Base-by-base conservation (phyloP, 2,888 invertebrate genomes). In the Melanotus villosus region DNA sequence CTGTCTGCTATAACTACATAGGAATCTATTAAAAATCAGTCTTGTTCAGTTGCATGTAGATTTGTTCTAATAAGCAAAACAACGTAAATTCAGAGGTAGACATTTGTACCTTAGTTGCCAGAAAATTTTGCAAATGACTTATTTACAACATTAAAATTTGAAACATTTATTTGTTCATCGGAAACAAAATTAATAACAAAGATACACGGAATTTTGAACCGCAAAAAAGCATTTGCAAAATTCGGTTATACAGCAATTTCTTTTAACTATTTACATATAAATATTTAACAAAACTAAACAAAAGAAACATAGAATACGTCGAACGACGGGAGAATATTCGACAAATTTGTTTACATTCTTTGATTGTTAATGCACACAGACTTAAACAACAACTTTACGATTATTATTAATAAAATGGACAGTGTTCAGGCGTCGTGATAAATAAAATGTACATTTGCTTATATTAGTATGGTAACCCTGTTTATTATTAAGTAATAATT, bases 21-120 rank as follows among this genome's bases (percentile, higher is more conserved):
- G 80, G 80, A 80, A 80, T 81, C 83, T 84, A 84, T 83, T 82
- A 79, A 84, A 85, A 85, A 85, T 85, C 85, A 85, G 85, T 85
- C 85, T 85, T 85, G 81, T 84, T 77, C 66, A 79, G 80, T 83
- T 73, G 63, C 68, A 67, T 57, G 65, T 73, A 68, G 66, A 70
- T 64, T 60, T 59, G 21, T 64, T 68, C 63, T 70, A 71, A 64
- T 70, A 72, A 68, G 47, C 65, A 30, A 65, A 65, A 65, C 34
- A 65, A 65, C 58, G 73, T 77, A 79, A 78, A 79, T 77, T 77
- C 74, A 77, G 81, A 80, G 81, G 80, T 81, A 81, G 81, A 76
- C 72, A 76, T 78, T 79, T 78, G 77, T 78, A 78, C 76, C 77
- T 70, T 72, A 70, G 71, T 71, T 70, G 43, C 57, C 52, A 62